Evolutionary conservation across 2,888 invertebrate genomes (phyloP).

Genomic region (Ashinkailepas kermadecensis): DNA sequence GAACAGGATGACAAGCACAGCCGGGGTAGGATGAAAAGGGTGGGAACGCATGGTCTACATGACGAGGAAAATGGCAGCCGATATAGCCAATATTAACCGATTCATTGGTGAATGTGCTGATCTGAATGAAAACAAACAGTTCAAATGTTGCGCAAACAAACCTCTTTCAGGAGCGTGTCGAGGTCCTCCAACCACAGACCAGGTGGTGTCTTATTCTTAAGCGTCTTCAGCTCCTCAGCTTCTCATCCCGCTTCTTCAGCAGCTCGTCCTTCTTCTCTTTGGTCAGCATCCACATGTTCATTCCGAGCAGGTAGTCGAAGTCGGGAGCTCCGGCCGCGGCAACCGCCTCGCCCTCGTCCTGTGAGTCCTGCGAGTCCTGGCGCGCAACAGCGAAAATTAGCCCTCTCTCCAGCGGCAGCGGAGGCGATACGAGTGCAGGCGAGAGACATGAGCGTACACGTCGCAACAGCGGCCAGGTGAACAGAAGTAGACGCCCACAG

Average conservation of each 20-base stretch:
- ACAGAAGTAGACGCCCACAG: no score
- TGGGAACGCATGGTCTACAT: no score
- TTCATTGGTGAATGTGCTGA: background rate
- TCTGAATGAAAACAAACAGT: no score
- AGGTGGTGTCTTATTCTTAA: slow-evolving; percentile 63
- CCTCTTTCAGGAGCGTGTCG: slow-evolving; percentile 60
- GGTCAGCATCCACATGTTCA: slow-evolving; percentile 93
- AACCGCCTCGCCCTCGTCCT: slow-evolving; percentile 44
- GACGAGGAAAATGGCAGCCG: background rate
- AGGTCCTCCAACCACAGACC: slow-evolving; percentile 85
- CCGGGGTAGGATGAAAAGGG: no score
- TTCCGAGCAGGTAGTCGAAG: slow-evolving; percentile 87
- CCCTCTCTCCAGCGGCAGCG: no score
- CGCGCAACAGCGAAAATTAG: no score
- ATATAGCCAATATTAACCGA: background rate
- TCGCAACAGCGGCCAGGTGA: no score
- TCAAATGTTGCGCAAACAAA: slow-evolving; percentile 33
- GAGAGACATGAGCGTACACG: no score
- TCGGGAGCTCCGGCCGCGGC: slow-evolving; percentile 46
- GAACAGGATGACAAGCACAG: no score
- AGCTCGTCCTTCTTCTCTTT: slow-evolving; percentile 87
- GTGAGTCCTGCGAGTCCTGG: slow-evolving; percentile 37
- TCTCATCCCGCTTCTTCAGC: slow-evolving; percentile 73
- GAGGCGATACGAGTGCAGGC: no score
- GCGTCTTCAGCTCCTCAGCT: slow-evolving; percentile 55